Conservation (phyloP, 2,888 invertebrate species). For the Leptodirus hochenwartii region DNA sequence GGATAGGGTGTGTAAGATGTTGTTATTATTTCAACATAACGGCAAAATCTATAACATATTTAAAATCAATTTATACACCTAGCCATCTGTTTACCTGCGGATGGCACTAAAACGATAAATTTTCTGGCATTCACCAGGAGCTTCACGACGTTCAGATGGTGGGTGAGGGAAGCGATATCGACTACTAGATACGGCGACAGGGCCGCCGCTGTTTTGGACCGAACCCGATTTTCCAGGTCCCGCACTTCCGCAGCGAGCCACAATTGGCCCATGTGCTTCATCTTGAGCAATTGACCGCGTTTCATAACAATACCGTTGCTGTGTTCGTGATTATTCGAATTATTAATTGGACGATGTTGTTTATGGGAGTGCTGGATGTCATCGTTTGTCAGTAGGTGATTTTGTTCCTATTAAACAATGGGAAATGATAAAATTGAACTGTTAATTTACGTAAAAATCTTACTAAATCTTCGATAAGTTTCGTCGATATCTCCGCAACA, state of each 20-base stretch:
- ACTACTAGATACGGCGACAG: constrained; percentile 78
- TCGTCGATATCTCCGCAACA: constrained; percentile 8
- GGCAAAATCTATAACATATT: not conserved
- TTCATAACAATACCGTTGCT: constrained; percentile 8
- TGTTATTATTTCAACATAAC: not conserved
- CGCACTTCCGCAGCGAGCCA: constrained; percentile 81
- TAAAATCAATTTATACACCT: constrained; percentile 2
- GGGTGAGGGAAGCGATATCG: constrained; percentile 63
- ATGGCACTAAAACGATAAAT: constrained; percentile 76
- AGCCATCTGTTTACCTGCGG: constrained; percentile 45
- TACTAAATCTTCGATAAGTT: constrained; percentile 17
- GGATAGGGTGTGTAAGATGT: not conserved
- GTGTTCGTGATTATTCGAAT: constrained; percentile 11
- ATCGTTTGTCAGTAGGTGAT: too few relatives aligned
- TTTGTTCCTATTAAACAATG: too few relatives aligned
- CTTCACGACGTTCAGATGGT: constrained; percentile 60
- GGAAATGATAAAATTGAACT: not conserved
- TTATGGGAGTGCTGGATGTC: too few relatives aligned
- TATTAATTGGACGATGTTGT: too few relatives aligned
- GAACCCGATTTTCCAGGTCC: constrained; percentile 59
- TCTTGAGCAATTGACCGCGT: constrained; percentile 38
- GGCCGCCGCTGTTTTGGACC: constrained; percentile 30
- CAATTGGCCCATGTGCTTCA: constrained; percentile 73
- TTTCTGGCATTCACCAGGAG: constrained; percentile 65
- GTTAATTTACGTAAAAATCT: constrained; percentile 5